Conservation (phyloP, 2,888 invertebrate species). For the Orthosia cruda region DNA sequence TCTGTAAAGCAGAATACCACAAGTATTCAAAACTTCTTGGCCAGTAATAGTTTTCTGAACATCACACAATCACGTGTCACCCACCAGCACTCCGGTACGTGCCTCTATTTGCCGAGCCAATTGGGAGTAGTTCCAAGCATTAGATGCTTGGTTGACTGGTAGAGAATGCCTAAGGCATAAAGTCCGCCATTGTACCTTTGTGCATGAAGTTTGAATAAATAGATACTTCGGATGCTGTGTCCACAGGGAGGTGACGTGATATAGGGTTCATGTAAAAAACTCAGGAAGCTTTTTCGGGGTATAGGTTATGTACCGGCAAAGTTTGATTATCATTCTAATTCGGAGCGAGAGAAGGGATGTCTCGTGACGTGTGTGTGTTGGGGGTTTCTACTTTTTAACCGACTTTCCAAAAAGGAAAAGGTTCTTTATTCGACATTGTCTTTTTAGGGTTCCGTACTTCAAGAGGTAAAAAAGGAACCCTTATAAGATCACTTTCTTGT, state of each 20-base stretch:
- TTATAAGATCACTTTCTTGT: too few species aligned
- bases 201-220: too few species aligned
- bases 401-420: too few species aligned
- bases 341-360: neutral
- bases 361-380: neutral
- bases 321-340: slow-evolving; percentile 25
- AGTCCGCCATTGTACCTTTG: too few species aligned
- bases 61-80: neutral
- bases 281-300: neutral
- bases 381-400: neutral
- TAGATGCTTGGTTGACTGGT: too few species aligned
- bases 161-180: too few species aligned
- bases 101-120: slow-evolving; percentile 6
- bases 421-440: too few species aligned
- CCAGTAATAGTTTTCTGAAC: neutral
- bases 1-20: too few species aligned
- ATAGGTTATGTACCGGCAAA: neutral
- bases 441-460: too few species aligned
- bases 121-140: slow-evolving; percentile 18
- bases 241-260: slow-evolving; percentile 23
- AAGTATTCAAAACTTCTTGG: neutral
- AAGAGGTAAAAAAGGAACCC: too few species aligned
- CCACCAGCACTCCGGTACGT: neutral
- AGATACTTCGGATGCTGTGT: slow-evolving; percentile 20
- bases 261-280: slow-evolving; percentile 25